A percentile compares a stretch with the other conserved stretches of the same genome.
Evolutionary conservation across 2,888 invertebrate species (phyloP).

Genomic region (Silvanus unidentatus): DNA sequence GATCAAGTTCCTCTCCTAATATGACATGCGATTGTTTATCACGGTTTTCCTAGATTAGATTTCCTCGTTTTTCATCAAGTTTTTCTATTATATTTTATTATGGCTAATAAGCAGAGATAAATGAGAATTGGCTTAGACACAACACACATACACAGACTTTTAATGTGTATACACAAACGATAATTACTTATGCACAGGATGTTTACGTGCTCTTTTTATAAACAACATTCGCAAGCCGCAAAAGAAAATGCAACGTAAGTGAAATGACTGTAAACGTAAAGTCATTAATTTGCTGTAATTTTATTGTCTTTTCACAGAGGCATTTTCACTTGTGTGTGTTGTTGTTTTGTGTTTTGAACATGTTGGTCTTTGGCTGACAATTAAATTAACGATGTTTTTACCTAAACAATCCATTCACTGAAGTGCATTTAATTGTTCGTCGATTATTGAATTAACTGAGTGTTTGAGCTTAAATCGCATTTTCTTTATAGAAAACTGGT

Average conservation of each 20-base stretch:
- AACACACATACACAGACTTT: no score
- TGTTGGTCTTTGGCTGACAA: slow-evolving; percentile 11
- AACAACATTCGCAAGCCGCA: no score
- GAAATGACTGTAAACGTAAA: no score
- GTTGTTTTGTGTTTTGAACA: not conserved
- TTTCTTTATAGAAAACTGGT: slow-evolving; percentile 21
- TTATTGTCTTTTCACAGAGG: not conserved
- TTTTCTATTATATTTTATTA: slow-evolving; percentile 24
- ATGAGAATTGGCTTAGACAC: not conserved
- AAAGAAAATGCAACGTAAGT: no score
- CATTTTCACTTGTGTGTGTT: slow-evolving; percentile 1
- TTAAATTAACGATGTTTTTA: slow-evolving; percentile 31
- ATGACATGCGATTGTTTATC: slow-evolving; percentile 42
- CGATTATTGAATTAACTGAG: slow-evolving; percentile 36
- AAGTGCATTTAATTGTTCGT: slow-evolving; percentile 39
- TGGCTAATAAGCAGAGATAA: slow-evolving; percentile 1
- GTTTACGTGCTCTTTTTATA: no score
- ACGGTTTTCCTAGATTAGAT: slow-evolving; percentile 34
- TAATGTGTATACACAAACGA: not conserved
- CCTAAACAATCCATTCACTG: slow-evolving; percentile 30
- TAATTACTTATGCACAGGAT: not conserved
- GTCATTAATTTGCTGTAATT: no score
- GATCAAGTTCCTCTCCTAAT: slow-evolving; percentile 37
- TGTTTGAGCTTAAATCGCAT: slow-evolving; percentile 28
- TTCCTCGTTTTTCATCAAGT: slow-evolving; percentile 32